Evolutionary conservation across 2,888 invertebrate species (phyloP), one percentile per base, ranked within the genome.

Genomic region (Drosophila buzzatii): DNA sequence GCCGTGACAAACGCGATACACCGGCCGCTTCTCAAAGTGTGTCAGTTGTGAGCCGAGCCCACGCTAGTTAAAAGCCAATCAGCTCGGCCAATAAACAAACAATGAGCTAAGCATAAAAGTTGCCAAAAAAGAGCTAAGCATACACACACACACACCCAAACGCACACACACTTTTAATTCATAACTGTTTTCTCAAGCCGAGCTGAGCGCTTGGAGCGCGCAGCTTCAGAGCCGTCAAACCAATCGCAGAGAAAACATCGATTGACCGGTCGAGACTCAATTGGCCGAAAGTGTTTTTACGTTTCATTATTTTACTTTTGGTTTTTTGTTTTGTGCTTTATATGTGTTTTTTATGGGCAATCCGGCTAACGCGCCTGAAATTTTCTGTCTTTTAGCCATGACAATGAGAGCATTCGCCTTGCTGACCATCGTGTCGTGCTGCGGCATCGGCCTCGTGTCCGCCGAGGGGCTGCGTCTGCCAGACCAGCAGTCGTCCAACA

Each of bases 391-490:
- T 95, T 31, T 71, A 85, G 89, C 66, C 78, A 85, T 87, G 74
- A 74, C 80, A 78, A 69, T 84, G 78, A 68, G 69, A 73, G 70
- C 70, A 37, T 31, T 83, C 56, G 60, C 47, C 52, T 93, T 95
- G 10, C 92, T 95, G 84, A 94, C 95, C 76, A 53, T 79, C 42
- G 57, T 74, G 53, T 64, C 76, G 23, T 69, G 91, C 93, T 95
- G 69, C 91, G 95, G 94, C 91, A 94, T 95, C 64, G 92, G 94
- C 75, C 69, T 83, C 23, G 82, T 79, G 49, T 95, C 95, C 39
- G 94, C 94, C n/a, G 95, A 95, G 44, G 95, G 94, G 37, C 91
- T 95, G 74, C 92, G 95, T 60, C 90, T 95, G n/a, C 95, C 95
- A 35, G 93, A 93, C 81, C 92, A 92, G 76, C 90, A 91, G 84